Conservation (phyloP, 2,113 vertebrate genomes). For the Amblyornis subalaris region DNA sequence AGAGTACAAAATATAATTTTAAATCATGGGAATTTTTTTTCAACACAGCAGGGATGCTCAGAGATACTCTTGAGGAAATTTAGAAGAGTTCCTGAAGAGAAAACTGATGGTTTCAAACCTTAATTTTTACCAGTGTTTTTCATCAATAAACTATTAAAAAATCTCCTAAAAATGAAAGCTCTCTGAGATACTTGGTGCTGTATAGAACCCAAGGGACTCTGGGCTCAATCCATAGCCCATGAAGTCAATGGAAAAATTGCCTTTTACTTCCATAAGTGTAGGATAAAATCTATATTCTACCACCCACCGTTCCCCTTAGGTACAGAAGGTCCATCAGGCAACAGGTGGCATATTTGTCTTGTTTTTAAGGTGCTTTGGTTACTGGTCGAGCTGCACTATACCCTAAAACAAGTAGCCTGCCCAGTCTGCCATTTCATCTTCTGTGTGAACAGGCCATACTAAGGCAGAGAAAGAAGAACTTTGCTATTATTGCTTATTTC, state of each 20-base stretch:
- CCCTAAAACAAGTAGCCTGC: not conserved
- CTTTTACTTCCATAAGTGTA: not conserved
- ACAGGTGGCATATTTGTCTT: not conserved
- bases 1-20: not conserved
- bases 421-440: not conserved
- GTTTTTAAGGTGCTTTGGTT: not conserved
- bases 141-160: not conserved
- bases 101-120: not conserved
- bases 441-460: not conserved
- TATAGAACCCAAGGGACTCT: not conserved
- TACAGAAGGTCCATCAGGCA: not conserved
- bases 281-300: not conserved
- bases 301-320: not conserved
- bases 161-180: not conserved
- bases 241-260: not conserved
- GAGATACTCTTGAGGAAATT: not conserved
- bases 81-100: not conserved
- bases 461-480: not conserved
- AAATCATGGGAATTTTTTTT: not conserved
- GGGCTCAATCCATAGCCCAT: not conserved
- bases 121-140: not conserved
- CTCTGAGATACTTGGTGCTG: not conserved
- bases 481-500: not conserved
- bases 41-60: not conserved
- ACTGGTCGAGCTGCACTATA: not conserved